A percentile compares a stretch with the other conserved stretches of the same genome.
Evolutionary conservation across 2,888 invertebrate genomes (phyloP).

Genomic region (Xanthorhoe designata): DNA sequence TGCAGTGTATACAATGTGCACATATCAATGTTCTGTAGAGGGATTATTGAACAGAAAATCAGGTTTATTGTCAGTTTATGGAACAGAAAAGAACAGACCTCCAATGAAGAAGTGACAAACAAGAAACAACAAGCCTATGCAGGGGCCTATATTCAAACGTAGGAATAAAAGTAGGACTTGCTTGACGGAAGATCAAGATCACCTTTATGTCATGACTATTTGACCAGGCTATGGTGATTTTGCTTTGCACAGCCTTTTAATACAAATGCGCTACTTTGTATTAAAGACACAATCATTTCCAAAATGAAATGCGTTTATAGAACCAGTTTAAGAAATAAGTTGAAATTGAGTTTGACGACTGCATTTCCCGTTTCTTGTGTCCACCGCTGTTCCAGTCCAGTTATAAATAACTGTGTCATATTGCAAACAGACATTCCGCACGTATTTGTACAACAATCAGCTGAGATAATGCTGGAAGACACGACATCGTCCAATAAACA

Average conservation of each 20-base stretch:
- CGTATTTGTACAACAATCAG: constrained; percentile 30
- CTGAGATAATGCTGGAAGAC: constrained; percentile 28
- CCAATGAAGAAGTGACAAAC: too few relatives aligned
- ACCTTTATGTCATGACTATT: too few relatives aligned
- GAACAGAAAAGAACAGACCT: too few relatives aligned
- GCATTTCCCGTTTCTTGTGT: constrained; percentile 36
- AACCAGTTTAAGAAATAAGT: constrained; percentile 21
- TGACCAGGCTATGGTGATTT: too few relatives aligned
- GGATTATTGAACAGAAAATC: not conserved
- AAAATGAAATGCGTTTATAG: constrained; percentile 3
- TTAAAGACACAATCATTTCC: not conserved
- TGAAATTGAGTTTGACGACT: constrained; percentile 14
- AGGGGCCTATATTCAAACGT: too few relatives aligned
- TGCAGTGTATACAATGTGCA: not conserved
- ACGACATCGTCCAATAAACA: constrained; percentile 25
- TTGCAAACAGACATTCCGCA: constrained; percentile 33
- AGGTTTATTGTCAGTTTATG: not conserved
- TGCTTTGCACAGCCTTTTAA: too few relatives aligned
- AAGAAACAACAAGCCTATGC: too few relatives aligned
- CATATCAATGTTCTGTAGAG: not conserved
- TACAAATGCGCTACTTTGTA: not conserved
- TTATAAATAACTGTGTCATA: constrained; percentile 38
- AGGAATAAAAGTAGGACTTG: too few relatives aligned
- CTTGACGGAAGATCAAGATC: too few relatives aligned
- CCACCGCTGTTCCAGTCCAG: constrained; percentile 35